Evolutionary conservation across 2,888 invertebrate species (phyloP), one percentile per base, ranked within the genome.

Genomic region (Calliopum simillimum): DNA sequence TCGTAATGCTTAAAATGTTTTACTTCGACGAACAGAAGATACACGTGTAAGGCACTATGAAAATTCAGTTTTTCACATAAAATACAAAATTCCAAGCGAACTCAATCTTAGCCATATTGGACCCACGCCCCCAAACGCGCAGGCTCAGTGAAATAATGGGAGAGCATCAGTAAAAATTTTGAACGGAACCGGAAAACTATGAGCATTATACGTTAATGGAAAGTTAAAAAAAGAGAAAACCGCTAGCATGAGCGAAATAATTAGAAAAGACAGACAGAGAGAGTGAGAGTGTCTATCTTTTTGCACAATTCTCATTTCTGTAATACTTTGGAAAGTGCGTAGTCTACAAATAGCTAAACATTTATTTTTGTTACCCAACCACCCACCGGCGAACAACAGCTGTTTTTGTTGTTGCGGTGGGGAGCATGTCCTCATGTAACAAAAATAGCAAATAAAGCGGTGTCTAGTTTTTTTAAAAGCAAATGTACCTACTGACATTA

Each of bases 321-420:
- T 33, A 33, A 8, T 33, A 5, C 4, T 8, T 33, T 33, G 2
- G n/a, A 33, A 33, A 33, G 33, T 33, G 33, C 33, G 33, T 33
- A 33, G 33, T 33, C n/a, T n/a, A n/a, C n/a, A n/a, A n/a, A n/a
- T n/a, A 16, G n/a, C 2, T 16, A 21, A 2, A 11, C 5, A 11
- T 51, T 2, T 3, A 33, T 33, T 33, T 33, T 33, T 6, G 8
- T 19, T 11, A 4, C 51, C 51, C 51, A 16, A 16, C 21, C 51
- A 19, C 51, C 21, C 51, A n/a, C n/a, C 49, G 49, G 49, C 11
- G 11, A 16, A 41, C 16, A 59, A 59, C 59, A 59, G 59, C 59
- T 59, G 59, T 43, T 59, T 33, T 16, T 41, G 59, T 59, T 59
- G 41, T 59, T 59, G 33, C 16, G 59, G 43, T 41, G 33, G 33